Percentiles rank a stretch among this genome's conserved stretches.
phyloP scores from a whole-genome alignment of 2,888 invertebrate species.

The Creontiades dilutus region DNA sequence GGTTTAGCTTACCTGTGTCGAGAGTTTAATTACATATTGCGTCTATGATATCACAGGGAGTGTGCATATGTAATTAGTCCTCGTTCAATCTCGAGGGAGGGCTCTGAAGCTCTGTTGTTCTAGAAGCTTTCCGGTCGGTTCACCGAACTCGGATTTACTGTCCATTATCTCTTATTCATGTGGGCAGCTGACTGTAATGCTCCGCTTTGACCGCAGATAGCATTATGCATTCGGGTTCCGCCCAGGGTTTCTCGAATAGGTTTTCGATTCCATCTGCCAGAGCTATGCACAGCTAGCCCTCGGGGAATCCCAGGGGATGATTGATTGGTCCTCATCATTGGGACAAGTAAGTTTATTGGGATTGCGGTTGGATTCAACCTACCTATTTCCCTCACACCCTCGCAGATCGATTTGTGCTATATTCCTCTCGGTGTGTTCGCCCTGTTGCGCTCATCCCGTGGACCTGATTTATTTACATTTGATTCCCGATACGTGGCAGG shows the following conservation, averaged over 20 bases:
- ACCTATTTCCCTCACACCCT: neutral
- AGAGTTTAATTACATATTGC: neutral
- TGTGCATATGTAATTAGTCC: neutral
- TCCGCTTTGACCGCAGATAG: neutral
- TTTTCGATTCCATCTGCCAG: constrained; percentile 32
- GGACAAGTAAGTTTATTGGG: constrained; percentile 14
- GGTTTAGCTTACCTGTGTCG: too few species aligned
- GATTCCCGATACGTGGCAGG: too few species aligned
- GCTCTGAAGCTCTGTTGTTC: neutral
- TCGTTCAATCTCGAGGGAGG: neutral
- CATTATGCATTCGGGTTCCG: constrained; percentile 32
- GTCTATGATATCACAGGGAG: neutral
- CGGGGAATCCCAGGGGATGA: neutral
- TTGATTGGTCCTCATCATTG: neutral
- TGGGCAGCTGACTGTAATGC: neutral
- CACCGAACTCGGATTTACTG: neutral
- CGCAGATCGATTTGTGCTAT: neutral
- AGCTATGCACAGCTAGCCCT: neutral
- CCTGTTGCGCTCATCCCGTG: neutral
- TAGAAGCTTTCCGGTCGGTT: neutral
- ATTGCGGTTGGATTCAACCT: neutral
- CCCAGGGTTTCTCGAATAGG: neutral
- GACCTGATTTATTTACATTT: neutral
- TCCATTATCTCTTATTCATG: constrained; percentile 33
- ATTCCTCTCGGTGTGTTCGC: too few species aligned